Conservation (phyloP, 2,888 invertebrate genomes). For the Dryocosmus kuriphilus region DNA sequence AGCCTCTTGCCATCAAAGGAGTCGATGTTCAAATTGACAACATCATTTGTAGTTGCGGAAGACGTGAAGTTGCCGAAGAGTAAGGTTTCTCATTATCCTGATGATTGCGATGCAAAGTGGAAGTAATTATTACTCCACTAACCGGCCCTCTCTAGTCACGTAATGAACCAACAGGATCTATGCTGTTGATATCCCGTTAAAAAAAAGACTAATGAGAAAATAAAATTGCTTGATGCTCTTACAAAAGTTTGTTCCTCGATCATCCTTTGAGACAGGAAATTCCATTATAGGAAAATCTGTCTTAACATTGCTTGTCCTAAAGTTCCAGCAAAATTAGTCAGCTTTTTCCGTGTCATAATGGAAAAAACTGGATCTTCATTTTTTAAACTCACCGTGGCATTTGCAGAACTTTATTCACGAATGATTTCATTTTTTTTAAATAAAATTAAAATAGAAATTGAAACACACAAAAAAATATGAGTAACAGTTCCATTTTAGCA, state of each 20-base stretch:
- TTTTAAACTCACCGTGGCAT: too few relatives aligned
- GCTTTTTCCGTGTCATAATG: background rate
- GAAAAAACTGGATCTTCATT: background rate
- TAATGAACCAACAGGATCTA: background rate
- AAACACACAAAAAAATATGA: too few relatives aligned
- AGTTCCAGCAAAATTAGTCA: background rate
- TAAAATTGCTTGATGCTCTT: background rate
- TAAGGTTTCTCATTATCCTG: conserved; percentile 29
- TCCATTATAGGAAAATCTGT: background rate
- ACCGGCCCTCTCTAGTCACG: conserved; percentile 8
- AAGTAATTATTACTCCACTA: conserved; percentile 32
- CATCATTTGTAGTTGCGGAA: conserved; percentile 34
- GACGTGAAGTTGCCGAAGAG: conserved; percentile 27
- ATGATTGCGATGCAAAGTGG: conserved; percentile 32
- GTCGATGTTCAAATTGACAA: conserved; percentile 33
- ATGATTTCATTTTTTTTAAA: too few relatives aligned
- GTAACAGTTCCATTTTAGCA: too few relatives aligned
- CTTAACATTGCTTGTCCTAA: background rate
- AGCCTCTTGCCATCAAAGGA: conserved; percentile 22
- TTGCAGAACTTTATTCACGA: too few relatives aligned
- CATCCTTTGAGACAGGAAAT: background rate
- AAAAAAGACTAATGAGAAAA: conserved; percentile 2
- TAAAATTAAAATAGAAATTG: too few relatives aligned
- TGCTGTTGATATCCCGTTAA: background rate
- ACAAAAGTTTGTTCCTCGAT: background rate